Evolutionary conservation across 1,140 invertebrate species (phyloP).

Genomic region (Drosophila nigrodunni): DNA sequence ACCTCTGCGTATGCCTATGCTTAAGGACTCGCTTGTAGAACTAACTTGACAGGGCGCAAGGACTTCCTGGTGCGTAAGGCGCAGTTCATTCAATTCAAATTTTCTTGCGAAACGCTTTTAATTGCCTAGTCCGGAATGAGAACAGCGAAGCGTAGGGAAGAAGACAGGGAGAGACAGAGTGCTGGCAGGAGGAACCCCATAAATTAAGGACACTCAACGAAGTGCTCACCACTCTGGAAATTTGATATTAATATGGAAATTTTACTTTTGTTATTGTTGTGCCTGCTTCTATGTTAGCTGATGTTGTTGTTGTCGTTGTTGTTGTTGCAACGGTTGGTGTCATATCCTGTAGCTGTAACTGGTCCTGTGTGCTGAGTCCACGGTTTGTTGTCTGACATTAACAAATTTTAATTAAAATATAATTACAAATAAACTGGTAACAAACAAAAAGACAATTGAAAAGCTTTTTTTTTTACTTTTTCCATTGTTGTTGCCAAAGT

Average conservation of each 20-base stretch:
- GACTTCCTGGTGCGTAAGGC: constrained; percentile 80
- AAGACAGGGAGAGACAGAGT: no score
- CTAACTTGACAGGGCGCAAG: constrained; percentile 25
- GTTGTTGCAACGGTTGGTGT: constrained; percentile 14
- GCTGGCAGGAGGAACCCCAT: constrained; percentile 35
- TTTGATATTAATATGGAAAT: constrained; percentile 65
- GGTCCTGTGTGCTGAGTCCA: constrained; percentile 3
- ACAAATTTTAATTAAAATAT: constrained; percentile 68
- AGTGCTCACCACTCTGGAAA: constrained; percentile 47
- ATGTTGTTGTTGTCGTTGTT: neutral
- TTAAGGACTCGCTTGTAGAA: constrained; percentile 50
- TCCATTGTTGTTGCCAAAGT: neutral
- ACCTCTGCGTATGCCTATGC: constrained; percentile 34
- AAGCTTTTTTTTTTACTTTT: neutral
- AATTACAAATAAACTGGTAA: constrained; percentile 58
- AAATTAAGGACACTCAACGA: constrained; percentile 63
- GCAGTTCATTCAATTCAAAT: constrained; percentile 80
- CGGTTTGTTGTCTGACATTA: constrained; percentile 31
- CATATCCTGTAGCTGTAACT: constrained; percentile 24
- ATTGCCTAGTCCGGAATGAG: constrained; percentile 41
- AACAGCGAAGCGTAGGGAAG: neutral
- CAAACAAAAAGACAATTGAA: constrained; percentile 7
- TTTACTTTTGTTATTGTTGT: constrained; percentile 37
- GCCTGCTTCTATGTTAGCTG: constrained; percentile 5
- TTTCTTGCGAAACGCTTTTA: constrained; percentile 60